A percentile compares a stretch with the other conserved stretches of the same genome.
phyloP scores from a whole-genome alignment of 2,888 invertebrate genomes.

The Schizotus pectinicornis region DNA sequence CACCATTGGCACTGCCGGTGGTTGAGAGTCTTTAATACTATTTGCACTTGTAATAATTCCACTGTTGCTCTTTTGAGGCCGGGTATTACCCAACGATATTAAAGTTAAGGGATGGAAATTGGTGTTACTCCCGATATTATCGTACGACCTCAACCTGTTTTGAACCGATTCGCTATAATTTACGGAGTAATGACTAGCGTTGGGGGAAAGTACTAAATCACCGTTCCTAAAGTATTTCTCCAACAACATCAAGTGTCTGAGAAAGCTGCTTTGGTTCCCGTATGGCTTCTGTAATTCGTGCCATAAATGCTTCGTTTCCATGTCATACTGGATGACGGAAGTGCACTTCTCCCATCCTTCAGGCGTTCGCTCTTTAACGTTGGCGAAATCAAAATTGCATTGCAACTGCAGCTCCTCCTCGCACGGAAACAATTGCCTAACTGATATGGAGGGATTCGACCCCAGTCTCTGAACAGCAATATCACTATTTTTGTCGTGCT shows the following conservation, averaged over 20 bases:
- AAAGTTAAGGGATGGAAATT: constrained; percentile 52
- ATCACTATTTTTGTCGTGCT: constrained; percentile 58
- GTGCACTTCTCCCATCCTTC: constrained; percentile 86
- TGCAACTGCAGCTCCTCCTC: constrained; percentile 82
- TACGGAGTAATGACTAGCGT: constrained; percentile 75
- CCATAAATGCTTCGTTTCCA: constrained; percentile 82
- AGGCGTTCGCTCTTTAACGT: constrained; percentile 74
- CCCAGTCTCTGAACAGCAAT: constrained; percentile 73
- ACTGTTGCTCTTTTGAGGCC: constrained; percentile 48
- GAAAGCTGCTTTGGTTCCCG: constrained; percentile 85
- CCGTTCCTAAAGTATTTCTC: constrained; percentile 86
- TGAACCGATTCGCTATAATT: constrained; percentile 83
- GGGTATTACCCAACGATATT: constrained; percentile 46
- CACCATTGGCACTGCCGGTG: constrained; percentile 30
- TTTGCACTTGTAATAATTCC: constrained; percentile 40
- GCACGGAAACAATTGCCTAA: constrained; percentile 80
- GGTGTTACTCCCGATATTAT: constrained; percentile 61
- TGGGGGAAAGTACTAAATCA: constrained; percentile 75
- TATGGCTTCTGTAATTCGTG: constrained; percentile 84
- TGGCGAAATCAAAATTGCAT: constrained; percentile 77
- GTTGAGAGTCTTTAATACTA: constrained; percentile 30
- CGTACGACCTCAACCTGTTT: constrained; percentile 77
- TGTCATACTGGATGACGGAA: constrained; percentile 80
- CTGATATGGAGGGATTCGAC: constrained; percentile 82
- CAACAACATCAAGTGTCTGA: constrained; percentile 78